Base-by-base conservation (phyloP, 37 sponge, comb jelly and placozoan species). In the Diacarnus erythraeanus region DNA sequence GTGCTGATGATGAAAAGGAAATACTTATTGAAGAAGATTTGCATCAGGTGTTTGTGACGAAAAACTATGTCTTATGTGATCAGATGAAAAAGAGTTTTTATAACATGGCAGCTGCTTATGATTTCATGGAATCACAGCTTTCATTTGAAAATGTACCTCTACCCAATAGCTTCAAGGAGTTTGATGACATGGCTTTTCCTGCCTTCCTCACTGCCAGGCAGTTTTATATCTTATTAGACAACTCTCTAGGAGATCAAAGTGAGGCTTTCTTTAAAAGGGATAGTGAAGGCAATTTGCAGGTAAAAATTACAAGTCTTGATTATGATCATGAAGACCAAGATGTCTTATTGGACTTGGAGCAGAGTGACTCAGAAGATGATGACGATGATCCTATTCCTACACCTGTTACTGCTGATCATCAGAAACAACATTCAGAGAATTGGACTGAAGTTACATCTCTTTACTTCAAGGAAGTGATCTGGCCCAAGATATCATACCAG, bases 21-120 rank as follows among this genome's bases (percentile, higher is more conserved):
- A 59, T 57, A 29, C 38, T 81, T 10, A 40, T 39, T 15, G 75
- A 69, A 35, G 70, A 66, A 47, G 41, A 87, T 33, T 78, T 94
- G 35, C 95, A 90, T 42, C 95, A 94, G 38, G 75, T 94, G 2
- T 94, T 94, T 71, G 51, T 94, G 39, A 90, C 95, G 18, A 94
- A 94, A 74, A 94, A 90, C 40, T 80, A 77, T 67, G 86, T 94
- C 39, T 81, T 94, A 0, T 91, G 92, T 64, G 26, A 79, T 4
- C 88, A 87, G 59, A 79, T 94, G 64, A 78, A 79, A 54, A 87
- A 84, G 58, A 75, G 85, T 21, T 94, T 94, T 40, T 83, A 83
- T 57, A 56, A 84, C 20, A 57, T 90, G 47, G 88, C 84, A 43
- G 58, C 74, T n/a, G 63, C 72, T 2, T 31, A 75, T 37, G 65